A percentile compares a stretch with the other conserved stretches of the same genome.
Evolutionary conservation across 2,797 vertebrate genomes (phyloP).

Genomic region (Emys orbicularis): DNA sequence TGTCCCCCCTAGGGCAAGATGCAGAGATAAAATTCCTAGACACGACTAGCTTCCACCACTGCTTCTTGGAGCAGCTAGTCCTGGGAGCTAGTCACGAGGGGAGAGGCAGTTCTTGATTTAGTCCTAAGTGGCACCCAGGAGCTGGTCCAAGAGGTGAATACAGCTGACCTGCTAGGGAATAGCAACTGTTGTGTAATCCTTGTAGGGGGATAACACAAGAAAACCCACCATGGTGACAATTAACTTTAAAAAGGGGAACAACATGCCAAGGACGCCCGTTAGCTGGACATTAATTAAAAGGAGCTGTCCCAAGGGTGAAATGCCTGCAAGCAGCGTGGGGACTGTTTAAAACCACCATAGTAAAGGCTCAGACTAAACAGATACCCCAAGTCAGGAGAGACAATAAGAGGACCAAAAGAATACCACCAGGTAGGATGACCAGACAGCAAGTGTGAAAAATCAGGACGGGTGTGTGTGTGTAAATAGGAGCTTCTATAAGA

Average conservation of each 20-base stretch:
- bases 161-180: not conserved
- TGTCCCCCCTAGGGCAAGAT: not conserved
- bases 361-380: not conserved
- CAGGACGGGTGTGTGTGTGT: too few species aligned
- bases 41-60: not conserved
- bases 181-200: not conserved
- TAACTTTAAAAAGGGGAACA: not conserved
- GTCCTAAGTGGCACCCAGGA: not conserved
- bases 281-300: not conserved
- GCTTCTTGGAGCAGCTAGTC: not conserved
- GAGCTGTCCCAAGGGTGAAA: too few species aligned
- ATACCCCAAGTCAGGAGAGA: not conserved
- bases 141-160: not conserved
- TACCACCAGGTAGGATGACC: too few species aligned
- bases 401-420: not conserved
- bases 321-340: not conserved
- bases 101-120: not conserved
- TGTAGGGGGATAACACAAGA: not conserved
- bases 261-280: not conserved
- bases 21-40: not conserved
- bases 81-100: not conserved
- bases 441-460: too few species aligned
- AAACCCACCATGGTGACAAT: not conserved
- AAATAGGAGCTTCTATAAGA: too few species aligned
- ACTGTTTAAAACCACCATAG: not conserved